These are phyloP conservation scores for Suricata suricatta DNA, from an alignment of 2,113 vertebrate species.

Conservation along the genomic window DNA sequence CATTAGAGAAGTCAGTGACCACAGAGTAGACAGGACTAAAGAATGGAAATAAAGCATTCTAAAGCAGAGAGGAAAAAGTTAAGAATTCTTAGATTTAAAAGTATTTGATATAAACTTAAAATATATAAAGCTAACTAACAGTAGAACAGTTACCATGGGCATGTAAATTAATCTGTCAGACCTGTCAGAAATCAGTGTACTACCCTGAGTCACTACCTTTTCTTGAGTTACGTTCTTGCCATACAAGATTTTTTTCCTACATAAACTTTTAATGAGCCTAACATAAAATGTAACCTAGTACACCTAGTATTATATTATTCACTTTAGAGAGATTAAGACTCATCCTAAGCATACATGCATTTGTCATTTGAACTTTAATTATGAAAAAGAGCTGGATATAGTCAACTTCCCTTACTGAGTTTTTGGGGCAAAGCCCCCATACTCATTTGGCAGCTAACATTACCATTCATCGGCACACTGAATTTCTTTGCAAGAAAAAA, in stretches of 20 bases:
- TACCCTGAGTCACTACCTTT: background rate
- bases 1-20: background rate
- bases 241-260: background rate
- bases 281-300: background rate
- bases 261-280: slow-evolving; percentile 6
- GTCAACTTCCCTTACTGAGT: background rate
- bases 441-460: background rate
- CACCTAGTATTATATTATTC: background rate
- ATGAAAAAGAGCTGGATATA: background rate
- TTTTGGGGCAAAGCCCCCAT: background rate
- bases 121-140: background rate
- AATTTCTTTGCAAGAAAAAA: background rate
- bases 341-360: background rate
- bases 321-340: background rate
- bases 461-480: background rate
- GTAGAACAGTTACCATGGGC: background rate
- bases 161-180: background rate
- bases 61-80: background rate
- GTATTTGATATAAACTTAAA: background rate
- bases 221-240: background rate
- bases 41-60: slow-evolving; percentile 13
- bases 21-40: background rate
- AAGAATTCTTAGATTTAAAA: background rate
- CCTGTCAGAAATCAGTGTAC: background rate
- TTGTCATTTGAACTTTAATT: background rate